A percentile compares a stretch with the other conserved stretches of the same genome.
These are phyloP conservation scores for Monoplex corrugatus DNA, from an alignment of 2,888 invertebrate genomes.

Conservation along the genomic window DNA sequence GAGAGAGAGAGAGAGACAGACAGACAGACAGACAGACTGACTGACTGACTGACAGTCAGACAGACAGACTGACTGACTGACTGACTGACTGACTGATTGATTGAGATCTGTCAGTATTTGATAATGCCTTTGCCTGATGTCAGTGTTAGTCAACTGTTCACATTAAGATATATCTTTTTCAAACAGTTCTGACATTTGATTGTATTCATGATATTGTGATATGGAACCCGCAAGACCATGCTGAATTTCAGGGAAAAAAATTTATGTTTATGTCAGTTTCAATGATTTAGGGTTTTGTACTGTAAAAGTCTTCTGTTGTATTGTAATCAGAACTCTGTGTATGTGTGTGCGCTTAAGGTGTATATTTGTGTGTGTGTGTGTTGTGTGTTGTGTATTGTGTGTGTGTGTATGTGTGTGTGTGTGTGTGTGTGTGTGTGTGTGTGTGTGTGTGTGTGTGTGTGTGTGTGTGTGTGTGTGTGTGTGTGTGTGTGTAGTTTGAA, in stretches of 20 bases:
- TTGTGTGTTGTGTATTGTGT: neutral
- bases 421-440: neutral
- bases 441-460: too few species aligned
- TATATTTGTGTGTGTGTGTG: neutral
- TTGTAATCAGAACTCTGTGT: too few species aligned
- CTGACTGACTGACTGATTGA: neutral
- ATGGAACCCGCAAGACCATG: too few species aligned
- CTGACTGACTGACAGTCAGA: neutral
- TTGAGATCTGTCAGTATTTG: neutral
- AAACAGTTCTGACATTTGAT: too few species aligned
- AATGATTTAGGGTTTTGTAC: too few species aligned
- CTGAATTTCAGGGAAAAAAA: too few species aligned
- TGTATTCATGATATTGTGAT: too few species aligned
- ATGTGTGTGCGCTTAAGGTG: neutral
- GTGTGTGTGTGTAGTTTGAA: neutral
- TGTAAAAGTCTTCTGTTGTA: too few species aligned
- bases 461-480: too few species aligned
- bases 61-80: neutral
- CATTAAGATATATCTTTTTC: too few species aligned
- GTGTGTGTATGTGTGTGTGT: neutral
- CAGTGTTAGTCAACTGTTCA: neutral
- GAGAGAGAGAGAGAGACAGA: too few species aligned
- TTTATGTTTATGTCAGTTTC: too few species aligned
- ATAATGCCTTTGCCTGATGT: neutral
- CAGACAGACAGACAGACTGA: neutral